These are phyloP conservation scores for Chrysemys picta DNA, from an alignment of 2,113 vertebrate genomes.

Conservation along the genomic window DNA sequence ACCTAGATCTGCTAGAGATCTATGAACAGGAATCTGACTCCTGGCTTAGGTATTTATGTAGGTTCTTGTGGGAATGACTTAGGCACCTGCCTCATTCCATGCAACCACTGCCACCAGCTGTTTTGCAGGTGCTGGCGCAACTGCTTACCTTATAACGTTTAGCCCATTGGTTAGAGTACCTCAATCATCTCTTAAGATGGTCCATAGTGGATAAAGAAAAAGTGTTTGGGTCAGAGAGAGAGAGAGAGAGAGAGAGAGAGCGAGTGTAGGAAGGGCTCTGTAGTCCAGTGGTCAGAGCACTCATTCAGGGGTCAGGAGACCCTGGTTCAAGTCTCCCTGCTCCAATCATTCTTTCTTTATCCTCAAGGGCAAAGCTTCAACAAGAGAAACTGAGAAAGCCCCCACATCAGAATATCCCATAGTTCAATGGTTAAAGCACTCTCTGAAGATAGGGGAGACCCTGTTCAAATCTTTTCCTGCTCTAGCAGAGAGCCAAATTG, in stretches of 20 bases:
- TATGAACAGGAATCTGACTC: not conserved
- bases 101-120: not conserved
- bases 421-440: not conserved
- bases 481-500: not conserved
- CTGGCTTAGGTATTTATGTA: not conserved
- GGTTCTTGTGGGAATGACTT: no score
- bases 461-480: no score
- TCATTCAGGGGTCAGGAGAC: not conserved
- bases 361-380: not conserved
- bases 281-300: not conserved
- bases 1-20: not conserved
- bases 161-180: not conserved
- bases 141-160: not conserved
- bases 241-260: no score
- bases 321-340: not conserved
- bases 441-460: not conserved
- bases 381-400: not conserved
- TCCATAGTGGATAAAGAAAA: not conserved
- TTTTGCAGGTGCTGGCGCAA: not conserved
- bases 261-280: not conserved
- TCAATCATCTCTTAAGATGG: not conserved
- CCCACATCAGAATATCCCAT: not conserved
- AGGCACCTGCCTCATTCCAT: not conserved
- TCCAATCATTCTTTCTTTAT: not conserved
- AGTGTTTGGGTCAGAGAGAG: not conserved